Conservation (phyloP, 2,113 vertebrate genomes). For the Neodontobutis hainanensis region DNA sequence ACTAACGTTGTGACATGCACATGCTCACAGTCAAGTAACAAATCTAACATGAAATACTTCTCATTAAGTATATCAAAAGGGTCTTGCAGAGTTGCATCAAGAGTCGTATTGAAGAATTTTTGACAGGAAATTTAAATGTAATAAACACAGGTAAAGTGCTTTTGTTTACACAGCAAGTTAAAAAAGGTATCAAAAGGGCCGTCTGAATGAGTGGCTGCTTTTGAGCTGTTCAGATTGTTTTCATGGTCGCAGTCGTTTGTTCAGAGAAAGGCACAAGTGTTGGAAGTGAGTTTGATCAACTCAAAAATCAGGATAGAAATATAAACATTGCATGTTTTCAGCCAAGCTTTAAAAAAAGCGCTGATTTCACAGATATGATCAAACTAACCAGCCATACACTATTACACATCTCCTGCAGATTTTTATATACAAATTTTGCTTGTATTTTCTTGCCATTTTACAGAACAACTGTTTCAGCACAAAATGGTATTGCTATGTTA, state of each 20-base stretch:
- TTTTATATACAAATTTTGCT: conserved; percentile 19
- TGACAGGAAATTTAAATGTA: conserved; percentile 39
- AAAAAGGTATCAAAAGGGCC: conserved; percentile 51
- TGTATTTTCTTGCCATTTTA: conserved; percentile 31
- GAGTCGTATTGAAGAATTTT: conserved; percentile 62
- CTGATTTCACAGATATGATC: conserved; percentile 59
- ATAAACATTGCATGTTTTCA: conserved; percentile 70
- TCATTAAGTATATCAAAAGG: conserved; percentile 64
- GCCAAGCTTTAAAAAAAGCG: conserved; percentile 46
- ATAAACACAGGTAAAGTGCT: conserved; percentile 77
- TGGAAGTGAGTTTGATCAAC: conserved; percentile 66
- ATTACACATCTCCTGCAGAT: conserved; percentile 27
- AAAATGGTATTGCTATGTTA: conserved; percentile 71
- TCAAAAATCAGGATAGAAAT: conserved; percentile 20
- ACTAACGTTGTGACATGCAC: conserved; percentile 46
- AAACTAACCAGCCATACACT: conserved; percentile 34
- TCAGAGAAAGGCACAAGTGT: conserved; percentile 79
- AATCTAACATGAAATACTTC: conserved; percentile 63
- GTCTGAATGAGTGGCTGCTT: conserved; percentile 23
- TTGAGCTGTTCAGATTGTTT: conserved; percentile 1
- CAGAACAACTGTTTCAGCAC: conserved; percentile 53
- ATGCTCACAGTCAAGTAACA: conserved; percentile 69
- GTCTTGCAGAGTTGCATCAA: conserved; percentile 62
- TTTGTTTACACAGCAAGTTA: conserved; percentile 58
- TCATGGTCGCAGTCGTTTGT: conserved; percentile 61